Evolutionary conservation across 2,113 vertebrate genomes (phyloP).

Genomic region (Pipra filicauda): DNA sequence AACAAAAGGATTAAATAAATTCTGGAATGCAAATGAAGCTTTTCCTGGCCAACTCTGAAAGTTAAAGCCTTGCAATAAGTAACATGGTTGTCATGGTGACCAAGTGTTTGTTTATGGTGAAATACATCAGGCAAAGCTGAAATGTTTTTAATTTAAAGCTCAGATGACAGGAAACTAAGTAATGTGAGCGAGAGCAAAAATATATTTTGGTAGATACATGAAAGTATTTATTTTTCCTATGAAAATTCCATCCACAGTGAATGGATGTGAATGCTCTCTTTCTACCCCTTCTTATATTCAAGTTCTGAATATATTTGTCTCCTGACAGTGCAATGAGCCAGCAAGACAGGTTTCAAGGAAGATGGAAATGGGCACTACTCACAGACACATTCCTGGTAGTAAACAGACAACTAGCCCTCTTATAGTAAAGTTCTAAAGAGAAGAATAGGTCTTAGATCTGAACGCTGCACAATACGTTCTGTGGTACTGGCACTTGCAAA

Average conservation of each 20-base stretch:
- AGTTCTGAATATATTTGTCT: neutral
- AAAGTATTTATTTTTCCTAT: neutral
- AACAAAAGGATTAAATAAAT: neutral
- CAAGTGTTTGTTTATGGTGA: neutral
- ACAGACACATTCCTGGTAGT: neutral
- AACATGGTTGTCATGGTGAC: conserved; percentile 39
- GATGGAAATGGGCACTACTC: neutral
- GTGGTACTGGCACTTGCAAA: neutral
- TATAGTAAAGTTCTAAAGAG: neutral
- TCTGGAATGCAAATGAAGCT: neutral
- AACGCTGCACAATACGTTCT: neutral
- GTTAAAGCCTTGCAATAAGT: conserved; percentile 9
- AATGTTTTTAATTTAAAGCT: conserved; percentile 30
- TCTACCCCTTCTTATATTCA: neutral
- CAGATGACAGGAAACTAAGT: neutral
- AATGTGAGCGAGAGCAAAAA: neutral
- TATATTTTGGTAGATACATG: neutral
- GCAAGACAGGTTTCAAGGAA: neutral
- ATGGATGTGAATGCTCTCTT: neutral
- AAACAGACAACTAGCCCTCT: neutral
- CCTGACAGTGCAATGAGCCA: neutral
- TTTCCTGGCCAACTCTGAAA: neutral
- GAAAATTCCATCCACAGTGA: neutral
- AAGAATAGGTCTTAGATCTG: neutral
- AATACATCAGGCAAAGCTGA: neutral